Conservation (phyloP, 1,140 invertebrate genomes). For the Bombus huntii region DNA sequence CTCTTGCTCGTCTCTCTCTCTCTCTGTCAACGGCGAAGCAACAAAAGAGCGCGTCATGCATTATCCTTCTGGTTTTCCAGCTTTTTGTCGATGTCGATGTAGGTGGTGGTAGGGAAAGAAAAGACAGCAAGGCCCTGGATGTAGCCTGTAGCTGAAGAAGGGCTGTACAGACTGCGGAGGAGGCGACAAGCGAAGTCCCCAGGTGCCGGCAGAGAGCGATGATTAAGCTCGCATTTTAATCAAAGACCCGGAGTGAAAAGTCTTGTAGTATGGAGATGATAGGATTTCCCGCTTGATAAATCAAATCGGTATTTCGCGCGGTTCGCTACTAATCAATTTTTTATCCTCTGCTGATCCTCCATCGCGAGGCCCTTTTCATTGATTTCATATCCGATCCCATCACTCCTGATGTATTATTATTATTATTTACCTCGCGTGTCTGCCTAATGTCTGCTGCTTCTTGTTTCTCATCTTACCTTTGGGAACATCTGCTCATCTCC, state of each 20-base stretch:
- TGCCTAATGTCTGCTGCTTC: background rate
- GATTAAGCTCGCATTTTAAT: slow-evolving; percentile 81
- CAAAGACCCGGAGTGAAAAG: slow-evolving; percentile 80
- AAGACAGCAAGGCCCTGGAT: slow-evolving; percentile 59
- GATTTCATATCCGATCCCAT: slow-evolving; percentile 61
- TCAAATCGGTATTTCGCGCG: slow-evolving; percentile 74
- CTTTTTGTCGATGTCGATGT: slow-evolving; percentile 61
- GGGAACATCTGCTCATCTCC: background rate
- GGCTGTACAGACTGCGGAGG: slow-evolving; percentile 9
- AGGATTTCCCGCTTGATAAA: slow-evolving; percentile 80
- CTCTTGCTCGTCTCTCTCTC: slow-evolving; percentile 8
- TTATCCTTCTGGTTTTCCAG: slow-evolving; percentile 76
- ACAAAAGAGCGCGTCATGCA: slow-evolving; percentile 77
- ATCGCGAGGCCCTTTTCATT: slow-evolving; percentile 37
- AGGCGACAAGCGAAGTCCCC: slow-evolving; percentile 69
- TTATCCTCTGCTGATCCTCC: slow-evolving; percentile 43
- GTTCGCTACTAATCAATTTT: slow-evolving; percentile 70
- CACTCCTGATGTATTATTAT: slow-evolving; percentile 16
- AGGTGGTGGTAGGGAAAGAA: slow-evolving; percentile 47
- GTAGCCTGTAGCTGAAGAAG: slow-evolving; percentile 19
- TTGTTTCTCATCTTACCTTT: background rate
- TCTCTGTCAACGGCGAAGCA: slow-evolving; percentile 41
- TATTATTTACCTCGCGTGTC: slow-evolving; percentile 6
- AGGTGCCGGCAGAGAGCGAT: slow-evolving; percentile 73
- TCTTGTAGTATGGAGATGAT: slow-evolving; percentile 78